These are phyloP conservation scores for Oostethus manadensis DNA, from an alignment of 2,113 vertebrate species.

Conservation along the genomic window DNA sequence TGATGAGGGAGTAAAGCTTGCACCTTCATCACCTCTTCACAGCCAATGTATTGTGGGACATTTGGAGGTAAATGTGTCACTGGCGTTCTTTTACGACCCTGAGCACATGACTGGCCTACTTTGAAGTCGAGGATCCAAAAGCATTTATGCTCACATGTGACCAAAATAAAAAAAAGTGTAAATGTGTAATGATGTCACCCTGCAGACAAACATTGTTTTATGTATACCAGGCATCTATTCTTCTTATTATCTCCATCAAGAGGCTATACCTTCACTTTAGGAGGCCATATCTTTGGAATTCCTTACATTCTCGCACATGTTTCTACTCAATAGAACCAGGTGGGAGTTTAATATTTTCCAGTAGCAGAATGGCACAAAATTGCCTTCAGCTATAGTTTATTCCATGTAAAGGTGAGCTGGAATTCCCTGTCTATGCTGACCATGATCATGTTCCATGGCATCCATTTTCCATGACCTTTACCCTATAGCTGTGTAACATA, in stretches of 20 bases:
- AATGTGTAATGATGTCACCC: not conserved
- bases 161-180: slow-evolving; percentile 8
- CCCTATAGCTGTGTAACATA: not conserved
- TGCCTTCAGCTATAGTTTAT: slow-evolving; percentile 37
- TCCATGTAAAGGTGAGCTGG: slow-evolving; percentile 15
- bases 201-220: slow-evolving; percentile 13
- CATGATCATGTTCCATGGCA: slow-evolving; percentile 16
- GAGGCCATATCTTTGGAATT: slow-evolving; percentile 45
- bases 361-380: slow-evolving; percentile 39
- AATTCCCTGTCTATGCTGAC: slow-evolving; percentile 20
- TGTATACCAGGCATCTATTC: slow-evolving; percentile 11
- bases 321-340: slow-evolving; percentile 56
- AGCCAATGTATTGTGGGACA: slow-evolving; percentile 1
- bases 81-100: slow-evolving; percentile 18
- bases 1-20: slow-evolving; percentile 17
- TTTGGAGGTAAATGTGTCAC: slow-evolving; percentile 22
- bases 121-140: not conserved
- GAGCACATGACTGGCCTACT: slow-evolving; percentile 36
- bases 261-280: slow-evolving; percentile 11
- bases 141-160: slow-evolving; percentile 16
- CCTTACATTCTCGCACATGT: slow-evolving; percentile 54
- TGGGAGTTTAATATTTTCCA: slow-evolving; percentile 44
- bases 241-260: slow-evolving; percentile 11
- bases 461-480: not conserved
- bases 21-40: slow-evolving; percentile 4